Base-by-base conservation (phyloP, 2,113 vertebrate genomes). In the Nycticorax nycticorax region DNA sequence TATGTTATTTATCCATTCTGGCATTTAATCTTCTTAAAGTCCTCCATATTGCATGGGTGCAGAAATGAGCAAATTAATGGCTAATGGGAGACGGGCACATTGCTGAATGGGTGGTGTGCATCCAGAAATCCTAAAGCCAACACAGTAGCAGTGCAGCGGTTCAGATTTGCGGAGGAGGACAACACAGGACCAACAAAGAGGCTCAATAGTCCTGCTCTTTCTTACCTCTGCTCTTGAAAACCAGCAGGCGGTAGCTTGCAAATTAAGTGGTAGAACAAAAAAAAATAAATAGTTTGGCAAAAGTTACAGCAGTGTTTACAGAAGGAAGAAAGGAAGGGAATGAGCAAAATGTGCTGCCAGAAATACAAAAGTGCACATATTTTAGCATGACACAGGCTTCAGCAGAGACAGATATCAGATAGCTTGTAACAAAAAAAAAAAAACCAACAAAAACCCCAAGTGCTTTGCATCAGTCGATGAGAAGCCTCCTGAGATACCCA, bases 181-280 rank as follows among this genome's bases (percentile, higher is more conserved):
- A 62, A 71, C 55, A 86, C 71, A 77, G 85, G 75, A 74, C 37
- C 85, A 85, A 45, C 74, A 85, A 43, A 66, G 16, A 62, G 55
- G 83, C 86, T 74, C 86, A 24, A 11, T 18, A 67, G 71, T n/a
- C 90, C 85, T 90, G 72, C 63, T 74, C 85, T 43, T 64, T 73
- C 96, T 92, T 89, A 95, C 92, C 94, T 95, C 56, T 4, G 86
- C 85, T 93, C 91, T 81, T 48, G 64, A 67, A 77, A 64, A 74
- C 48, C 88, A 56, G 2, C 88, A 78, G 91, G 93, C 18, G 79
- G 72, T 35, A 91, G 93, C 96, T 92, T 93, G 96, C 28, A 95
- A 96, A 86, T 88, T 35, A 90, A 91, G 59, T 14, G 53, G 60
- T 3, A 86, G 56, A 88, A 91, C 26, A 45, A 66, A 60, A 66